Conservation (phyloP, 2,888 invertebrate genomes). For the Idaea straminata region DNA sequence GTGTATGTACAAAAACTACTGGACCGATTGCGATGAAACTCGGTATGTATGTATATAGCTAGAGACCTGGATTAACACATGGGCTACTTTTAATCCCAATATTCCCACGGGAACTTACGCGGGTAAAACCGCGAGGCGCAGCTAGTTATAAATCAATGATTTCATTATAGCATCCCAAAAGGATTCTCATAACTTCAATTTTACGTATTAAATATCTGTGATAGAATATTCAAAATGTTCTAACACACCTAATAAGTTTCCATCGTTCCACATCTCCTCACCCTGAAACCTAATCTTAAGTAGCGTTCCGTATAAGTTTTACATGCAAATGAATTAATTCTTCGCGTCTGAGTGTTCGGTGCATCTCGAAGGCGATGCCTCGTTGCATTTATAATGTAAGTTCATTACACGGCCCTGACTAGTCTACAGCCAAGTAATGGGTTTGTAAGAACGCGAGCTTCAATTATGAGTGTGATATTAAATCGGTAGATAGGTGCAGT, state of each 20-base stretch:
- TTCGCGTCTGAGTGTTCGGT: conserved; percentile 67
- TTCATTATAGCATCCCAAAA: too few species aligned
- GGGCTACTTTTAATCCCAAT: too few species aligned
- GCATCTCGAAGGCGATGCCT: conserved; percentile 69
- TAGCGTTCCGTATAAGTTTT: conserved; percentile 65
- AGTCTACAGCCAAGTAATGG: conserved; percentile 67
- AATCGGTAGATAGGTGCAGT: conserved; percentile 47
- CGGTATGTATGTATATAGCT: too few species aligned
- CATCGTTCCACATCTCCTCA: neutral
- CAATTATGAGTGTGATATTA: conserved; percentile 75
- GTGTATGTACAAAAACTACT: too few species aligned
- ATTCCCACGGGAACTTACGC: too few species aligned
- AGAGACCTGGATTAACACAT: too few species aligned
- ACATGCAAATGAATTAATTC: conserved; percentile 80
- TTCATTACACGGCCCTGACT: conserved; percentile 69
- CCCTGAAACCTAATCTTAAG: conserved; percentile 51
- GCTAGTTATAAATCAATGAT: too few species aligned
- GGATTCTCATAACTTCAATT: neutral
- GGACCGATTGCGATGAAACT: too few species aligned
- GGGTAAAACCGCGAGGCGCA: too few species aligned
- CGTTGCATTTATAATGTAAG: conserved; percentile 79
- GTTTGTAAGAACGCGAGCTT: conserved; percentile 74
- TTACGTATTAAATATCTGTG: neutral
- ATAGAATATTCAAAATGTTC: neutral
- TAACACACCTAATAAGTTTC: neutral